Conservation (phyloP, 2,797 vertebrate genomes). For the Tokudaia tokunoshimensis region DNA sequence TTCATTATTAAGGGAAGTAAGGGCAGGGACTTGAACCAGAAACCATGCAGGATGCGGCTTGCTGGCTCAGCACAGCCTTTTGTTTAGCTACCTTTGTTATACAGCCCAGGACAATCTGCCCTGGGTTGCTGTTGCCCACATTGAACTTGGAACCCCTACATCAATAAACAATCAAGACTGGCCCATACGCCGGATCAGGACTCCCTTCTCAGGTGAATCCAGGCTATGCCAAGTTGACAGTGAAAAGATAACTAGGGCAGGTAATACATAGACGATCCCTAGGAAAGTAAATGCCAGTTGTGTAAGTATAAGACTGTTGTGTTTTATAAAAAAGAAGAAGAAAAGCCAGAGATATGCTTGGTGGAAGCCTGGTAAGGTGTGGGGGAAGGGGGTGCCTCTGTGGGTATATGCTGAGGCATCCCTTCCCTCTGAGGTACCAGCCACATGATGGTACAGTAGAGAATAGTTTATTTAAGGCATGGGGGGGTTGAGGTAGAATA, state of each 20-base stretch:
- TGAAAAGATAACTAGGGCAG: neutral
- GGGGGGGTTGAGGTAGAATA: neutral
- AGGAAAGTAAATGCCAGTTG: neutral
- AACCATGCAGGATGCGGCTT: too few relatives aligned
- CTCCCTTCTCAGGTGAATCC: neutral
- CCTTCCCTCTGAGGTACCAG: neutral
- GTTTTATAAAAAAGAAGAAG: neutral
- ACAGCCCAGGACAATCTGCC: neutral
- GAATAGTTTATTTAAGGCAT: neutral
- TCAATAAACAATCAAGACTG: neutral
- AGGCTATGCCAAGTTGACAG: neutral
- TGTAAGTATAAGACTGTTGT: neutral
- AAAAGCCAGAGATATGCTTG: neutral
- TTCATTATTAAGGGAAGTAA: neutral
- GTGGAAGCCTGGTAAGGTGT: neutral
- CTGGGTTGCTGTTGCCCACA: neutral
- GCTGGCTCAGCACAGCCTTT: neutral
- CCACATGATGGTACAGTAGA: too few relatives aligned
- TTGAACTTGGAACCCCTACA: neutral
- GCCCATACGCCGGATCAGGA: neutral
- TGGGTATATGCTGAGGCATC: neutral
- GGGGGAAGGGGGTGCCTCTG: neutral
- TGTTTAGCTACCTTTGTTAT: neutral
- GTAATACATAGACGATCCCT: neutral
- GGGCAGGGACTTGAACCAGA: neutral